Conservation (phyloP, 2,797 vertebrate species). For the Alectoris magna region DNA sequence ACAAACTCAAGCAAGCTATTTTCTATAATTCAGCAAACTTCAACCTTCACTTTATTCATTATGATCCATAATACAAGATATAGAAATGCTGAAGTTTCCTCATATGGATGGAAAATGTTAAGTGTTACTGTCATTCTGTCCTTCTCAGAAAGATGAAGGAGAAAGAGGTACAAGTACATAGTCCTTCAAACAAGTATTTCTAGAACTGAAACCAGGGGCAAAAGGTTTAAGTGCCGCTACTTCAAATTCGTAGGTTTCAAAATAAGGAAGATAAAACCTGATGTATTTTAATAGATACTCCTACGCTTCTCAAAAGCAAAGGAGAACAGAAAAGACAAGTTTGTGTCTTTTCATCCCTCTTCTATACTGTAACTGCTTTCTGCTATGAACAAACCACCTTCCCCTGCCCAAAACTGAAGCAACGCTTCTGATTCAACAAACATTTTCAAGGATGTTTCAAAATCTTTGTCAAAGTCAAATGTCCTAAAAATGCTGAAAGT, state of each 20-base stretch:
- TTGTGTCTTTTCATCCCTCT: neutral
- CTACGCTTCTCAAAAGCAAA: neutral
- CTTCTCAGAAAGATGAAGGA: neutral
- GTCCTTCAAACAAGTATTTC: constrained; percentile 26
- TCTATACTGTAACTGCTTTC: neutral
- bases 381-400: neutral
- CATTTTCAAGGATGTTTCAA: neutral
- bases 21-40: constrained; percentile 59
- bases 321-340: neutral
- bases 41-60: constrained; percentile 12
- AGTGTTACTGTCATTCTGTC: constrained; percentile 14
- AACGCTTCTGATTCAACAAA: neutral
- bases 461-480: neutral
- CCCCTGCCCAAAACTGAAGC: neutral
- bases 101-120: neutral
- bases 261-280: neutral
- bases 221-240: constrained; percentile 8
- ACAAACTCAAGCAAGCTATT: constrained; percentile 40
- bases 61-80: neutral
- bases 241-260: neutral
- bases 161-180: neutral
- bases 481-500: neutral
- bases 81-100: constrained; percentile 8
- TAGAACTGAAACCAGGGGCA: neutral
- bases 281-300: neutral